Conservation (phyloP, 92 coral and sea anemone genomes). For the Epizoanthus rinbou region DNA sequence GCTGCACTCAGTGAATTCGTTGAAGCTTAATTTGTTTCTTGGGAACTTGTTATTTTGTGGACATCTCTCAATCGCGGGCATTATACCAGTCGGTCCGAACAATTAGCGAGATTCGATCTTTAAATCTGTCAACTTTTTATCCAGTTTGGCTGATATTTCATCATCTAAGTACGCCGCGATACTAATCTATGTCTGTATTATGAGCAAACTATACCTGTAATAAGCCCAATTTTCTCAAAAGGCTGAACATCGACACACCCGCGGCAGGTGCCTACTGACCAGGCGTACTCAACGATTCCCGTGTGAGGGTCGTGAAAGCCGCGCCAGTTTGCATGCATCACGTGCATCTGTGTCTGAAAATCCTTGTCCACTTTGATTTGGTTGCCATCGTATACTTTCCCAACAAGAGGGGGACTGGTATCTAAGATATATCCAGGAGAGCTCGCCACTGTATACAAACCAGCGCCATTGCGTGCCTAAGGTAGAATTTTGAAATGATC, state of each 20-base stretch:
- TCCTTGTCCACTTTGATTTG: background rate
- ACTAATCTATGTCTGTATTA: too few relatives aligned
- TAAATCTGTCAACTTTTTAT: too few relatives aligned
- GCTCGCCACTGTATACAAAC: background rate
- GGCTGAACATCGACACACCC: background rate
- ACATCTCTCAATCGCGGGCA: too few relatives aligned
- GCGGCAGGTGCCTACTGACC: background rate
- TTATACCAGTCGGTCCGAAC: too few relatives aligned
- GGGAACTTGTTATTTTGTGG: too few relatives aligned
- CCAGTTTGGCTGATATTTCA: too few relatives aligned
- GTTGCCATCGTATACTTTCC: background rate
- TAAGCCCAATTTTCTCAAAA: background rate
- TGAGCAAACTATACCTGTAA: background rate
- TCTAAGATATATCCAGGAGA: background rate
- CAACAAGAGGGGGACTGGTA: background rate
- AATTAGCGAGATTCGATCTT: too few relatives aligned
- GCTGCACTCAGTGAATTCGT: too few relatives aligned
- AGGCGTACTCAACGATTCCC: background rate
- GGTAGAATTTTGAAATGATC: too few relatives aligned
- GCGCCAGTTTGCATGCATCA: background rate
- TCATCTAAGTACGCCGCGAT: too few relatives aligned
- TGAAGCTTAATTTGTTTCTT: too few relatives aligned
- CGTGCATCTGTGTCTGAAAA: background rate
- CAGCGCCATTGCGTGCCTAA: background rate
- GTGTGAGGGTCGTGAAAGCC: background rate